These are phyloP conservation scores for Acholoe squamosa DNA, from an alignment of 2,888 invertebrate genomes.

Conservation along the genomic window DNA sequence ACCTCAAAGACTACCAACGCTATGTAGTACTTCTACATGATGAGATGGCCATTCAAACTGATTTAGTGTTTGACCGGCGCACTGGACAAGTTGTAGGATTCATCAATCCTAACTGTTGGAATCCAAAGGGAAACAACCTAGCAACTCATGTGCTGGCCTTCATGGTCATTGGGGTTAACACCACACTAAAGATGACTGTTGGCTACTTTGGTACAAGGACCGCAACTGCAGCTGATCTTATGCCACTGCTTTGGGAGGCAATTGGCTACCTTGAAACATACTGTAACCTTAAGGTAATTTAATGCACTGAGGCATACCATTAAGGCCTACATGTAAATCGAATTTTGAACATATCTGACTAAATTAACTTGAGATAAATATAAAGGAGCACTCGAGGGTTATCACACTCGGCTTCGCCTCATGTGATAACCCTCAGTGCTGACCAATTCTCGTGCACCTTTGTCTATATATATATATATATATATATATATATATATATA, in stretches of 20 bases:
- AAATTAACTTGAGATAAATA: no score
- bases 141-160: constrained; percentile 64
- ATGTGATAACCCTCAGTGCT: no score
- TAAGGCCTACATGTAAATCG: no score
- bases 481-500: no score
- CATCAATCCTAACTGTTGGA: constrained; percentile 19
- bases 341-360: no score
- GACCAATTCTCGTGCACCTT: no score
- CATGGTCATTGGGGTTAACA: constrained; percentile 60
- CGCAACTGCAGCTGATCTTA: constrained; percentile 41
- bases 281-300: constrained; percentile 45
- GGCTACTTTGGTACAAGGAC: constrained; percentile 51
- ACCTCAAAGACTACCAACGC: background rate
- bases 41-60: constrained; percentile 23
- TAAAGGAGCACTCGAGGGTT: no score
- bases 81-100: constrained; percentile 31
- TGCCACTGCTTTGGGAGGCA: constrained; percentile 62
- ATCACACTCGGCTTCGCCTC: no score
- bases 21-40: constrained; percentile 52
- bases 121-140: background rate
- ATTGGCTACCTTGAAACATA: constrained; percentile 46
- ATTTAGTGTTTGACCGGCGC: constrained; percentile 33
- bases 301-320: no score
- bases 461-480: no score
- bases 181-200: constrained; percentile 44